phyloP scores from a whole-genome alignment of 2,797 vertebrate species.

The Argya squamiceps region DNA sequence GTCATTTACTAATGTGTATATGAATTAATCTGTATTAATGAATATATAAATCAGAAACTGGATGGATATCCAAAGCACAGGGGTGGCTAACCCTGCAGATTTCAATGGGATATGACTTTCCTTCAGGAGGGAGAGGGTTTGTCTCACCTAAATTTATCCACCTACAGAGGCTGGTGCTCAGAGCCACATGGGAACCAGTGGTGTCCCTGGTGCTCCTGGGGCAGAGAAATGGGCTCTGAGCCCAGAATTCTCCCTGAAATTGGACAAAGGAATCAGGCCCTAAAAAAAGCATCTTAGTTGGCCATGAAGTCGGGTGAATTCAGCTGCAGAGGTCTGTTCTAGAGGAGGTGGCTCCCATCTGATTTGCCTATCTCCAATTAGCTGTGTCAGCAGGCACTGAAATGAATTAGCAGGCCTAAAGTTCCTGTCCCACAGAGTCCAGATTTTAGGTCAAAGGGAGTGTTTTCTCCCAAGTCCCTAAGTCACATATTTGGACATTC shows the following conservation, averaged over 20 bases:
- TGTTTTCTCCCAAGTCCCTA: background rate
- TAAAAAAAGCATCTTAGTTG: background rate
- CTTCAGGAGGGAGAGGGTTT: background rate
- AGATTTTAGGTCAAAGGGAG: background rate
- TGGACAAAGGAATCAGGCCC: background rate
- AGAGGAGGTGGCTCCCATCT: background rate
- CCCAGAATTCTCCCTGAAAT: background rate
- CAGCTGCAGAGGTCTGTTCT: background rate
- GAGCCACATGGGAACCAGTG: background rate
- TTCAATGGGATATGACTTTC: background rate
- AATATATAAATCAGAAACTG: background rate
- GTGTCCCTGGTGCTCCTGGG: background rate
- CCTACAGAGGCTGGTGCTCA: background rate
- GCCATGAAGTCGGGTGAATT: background rate
- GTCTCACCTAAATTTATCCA: background rate
- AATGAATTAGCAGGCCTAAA: background rate
- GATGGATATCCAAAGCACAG: fast-evolving
- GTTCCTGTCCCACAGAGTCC: background rate
- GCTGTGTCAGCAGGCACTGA: background rate
- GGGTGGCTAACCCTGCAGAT: background rate
- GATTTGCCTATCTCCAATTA: background rate
- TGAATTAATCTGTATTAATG: background rate
- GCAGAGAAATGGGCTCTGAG: background rate
- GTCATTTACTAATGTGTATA: background rate
- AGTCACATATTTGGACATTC: background rate